Evolutionary conservation across 2,888 invertebrate genomes (phyloP), one percentile per base, ranked within the genome.

Genomic region (Hypercompe scribonia): DNA sequence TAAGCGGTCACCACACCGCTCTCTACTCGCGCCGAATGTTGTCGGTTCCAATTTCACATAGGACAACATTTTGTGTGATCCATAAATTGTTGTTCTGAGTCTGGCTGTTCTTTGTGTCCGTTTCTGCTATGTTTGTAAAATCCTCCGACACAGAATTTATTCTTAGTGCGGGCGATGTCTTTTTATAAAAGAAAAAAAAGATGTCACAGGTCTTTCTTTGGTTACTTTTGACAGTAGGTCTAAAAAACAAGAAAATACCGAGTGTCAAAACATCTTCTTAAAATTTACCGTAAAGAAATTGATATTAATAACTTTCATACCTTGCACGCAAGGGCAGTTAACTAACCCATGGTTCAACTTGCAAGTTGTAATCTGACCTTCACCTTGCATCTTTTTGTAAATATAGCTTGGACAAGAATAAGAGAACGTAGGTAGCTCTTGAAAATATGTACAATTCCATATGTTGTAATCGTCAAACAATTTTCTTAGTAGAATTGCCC

Each of bases 381-480:
- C 58, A 54, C 13, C 54, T 58, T 13, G 28, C 15, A 13, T 15
- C 4, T n/a, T 28, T 28, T 24, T n/a, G n/a, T 54, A n/a, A n/a
- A 54, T n/a, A 54, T 13, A 54, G 58, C 31, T 31, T 61, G 31
- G 7, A 3, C 13, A 31, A 31, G 28, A 61, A 15, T 28, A 18
- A 31, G 1, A 1, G 7, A 31, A 61, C 15, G 7, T 61, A 31
- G 18, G 7, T 31, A 61, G 61, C 31, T 28, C 28, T 58, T 58
- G 11, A 2, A 28, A 28, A 18, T 31, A 31, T 31, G 7, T 61
- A 18, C 15, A 15, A 2, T 5, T 4, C 21, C 21, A 42, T 7
- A 63, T 33, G 24, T n/a, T n/a, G 63, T 46, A 58, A 46, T 70
- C 77, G 76, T 86, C 81, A 33, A 64, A 64, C 33, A 46, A 70